Evolutionary conservation across 2,888 invertebrate species (phyloP), one percentile per base, ranked within the genome.

Genomic region (Chloroclystis v-ata): DNA sequence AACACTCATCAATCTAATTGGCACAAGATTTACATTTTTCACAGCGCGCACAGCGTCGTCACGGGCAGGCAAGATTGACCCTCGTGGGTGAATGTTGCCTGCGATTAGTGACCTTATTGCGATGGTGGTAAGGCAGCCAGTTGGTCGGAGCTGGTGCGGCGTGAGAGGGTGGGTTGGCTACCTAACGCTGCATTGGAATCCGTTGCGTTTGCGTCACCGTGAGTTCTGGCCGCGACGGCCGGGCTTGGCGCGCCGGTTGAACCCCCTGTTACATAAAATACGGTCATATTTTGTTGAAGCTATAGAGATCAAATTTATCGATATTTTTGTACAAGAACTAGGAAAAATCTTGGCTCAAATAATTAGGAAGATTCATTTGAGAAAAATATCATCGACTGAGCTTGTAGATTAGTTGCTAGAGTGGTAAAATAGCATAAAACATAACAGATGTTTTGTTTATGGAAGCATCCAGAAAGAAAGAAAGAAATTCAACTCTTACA

Each of bases 201-300:
- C 68, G 70, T 61, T 46, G 47, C 70, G 60, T 78, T 75, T 44
- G 46, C 48, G 59, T 59, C 59, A 59, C 59, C 59, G 59, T 28
- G 54, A 56, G 35, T 51, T 56, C 52, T 79, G 80, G 1, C 81
- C 80, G 50, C 85, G 82, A 28, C 83, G 72, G 1, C 85, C 86
- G 13, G 81, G 80, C 69, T 74, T 80, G 49, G 82, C 82, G 60
- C 86, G 86, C 0, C 86, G 78, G 72, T 86, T 86, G 78, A 86
- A 86, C 20, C 86, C 86, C 60, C 86, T 86, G 61, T 28, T 20
- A 4, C 12, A 16, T 5, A 45, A 25, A 37, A 40, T 26, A 13
- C 3, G n/a, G n/a, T n/a, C n/a, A n/a, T n/a, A 29, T 29, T 29
- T 5, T 6, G 24, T 24, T 24, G n/a, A n/a, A n/a, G n/a, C n/a